phyloP scores from a whole-genome alignment of 92 coral and sea anemone genomes.

The Epizoanthus fatuus region DNA sequence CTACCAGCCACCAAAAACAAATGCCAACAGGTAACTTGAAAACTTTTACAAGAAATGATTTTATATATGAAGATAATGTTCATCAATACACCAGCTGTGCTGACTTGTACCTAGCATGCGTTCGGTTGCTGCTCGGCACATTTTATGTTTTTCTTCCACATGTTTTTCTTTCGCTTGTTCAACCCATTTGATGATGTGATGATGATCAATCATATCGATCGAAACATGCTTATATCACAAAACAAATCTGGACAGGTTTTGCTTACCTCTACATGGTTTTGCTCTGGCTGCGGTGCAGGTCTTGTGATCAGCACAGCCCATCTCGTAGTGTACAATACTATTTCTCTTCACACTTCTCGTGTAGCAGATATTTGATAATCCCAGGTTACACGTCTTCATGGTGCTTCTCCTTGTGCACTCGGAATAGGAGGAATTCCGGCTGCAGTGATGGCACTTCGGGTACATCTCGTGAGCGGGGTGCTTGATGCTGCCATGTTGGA shows the following conservation, averaged over 20 bases:
- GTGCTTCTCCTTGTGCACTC: constrained; percentile 84
- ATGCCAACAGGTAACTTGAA: constrained; percentile 17
- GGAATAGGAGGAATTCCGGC: constrained; percentile 86
- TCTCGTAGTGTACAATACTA: constrained; percentile 84
- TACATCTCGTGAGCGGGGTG: constrained; percentile 97
- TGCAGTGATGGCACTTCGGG: constrained; percentile 94
- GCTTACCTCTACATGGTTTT: constrained; percentile 90
- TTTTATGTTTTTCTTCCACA: no score
- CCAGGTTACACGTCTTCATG: constrained; percentile 79
- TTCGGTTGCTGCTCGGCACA: no score
- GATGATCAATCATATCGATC: no score
- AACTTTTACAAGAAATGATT: no score
- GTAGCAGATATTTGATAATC: constrained; percentile 93
- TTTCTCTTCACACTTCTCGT: constrained; percentile 88
- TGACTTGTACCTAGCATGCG: no score
- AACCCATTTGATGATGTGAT: no score
- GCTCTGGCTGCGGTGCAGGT: constrained; percentile 89
- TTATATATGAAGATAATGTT: no score
- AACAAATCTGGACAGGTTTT: background rate
- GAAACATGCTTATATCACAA: background rate
- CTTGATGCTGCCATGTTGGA: constrained; percentile 91
- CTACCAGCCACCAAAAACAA: background rate
- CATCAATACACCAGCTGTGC: no score
- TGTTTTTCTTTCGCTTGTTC: no score
- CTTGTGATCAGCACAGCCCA: constrained; percentile 96